These are phyloP conservation scores for Serinus canaria DNA, from an alignment of 2,113 vertebrate genomes.

Conservation along the genomic window DNA sequence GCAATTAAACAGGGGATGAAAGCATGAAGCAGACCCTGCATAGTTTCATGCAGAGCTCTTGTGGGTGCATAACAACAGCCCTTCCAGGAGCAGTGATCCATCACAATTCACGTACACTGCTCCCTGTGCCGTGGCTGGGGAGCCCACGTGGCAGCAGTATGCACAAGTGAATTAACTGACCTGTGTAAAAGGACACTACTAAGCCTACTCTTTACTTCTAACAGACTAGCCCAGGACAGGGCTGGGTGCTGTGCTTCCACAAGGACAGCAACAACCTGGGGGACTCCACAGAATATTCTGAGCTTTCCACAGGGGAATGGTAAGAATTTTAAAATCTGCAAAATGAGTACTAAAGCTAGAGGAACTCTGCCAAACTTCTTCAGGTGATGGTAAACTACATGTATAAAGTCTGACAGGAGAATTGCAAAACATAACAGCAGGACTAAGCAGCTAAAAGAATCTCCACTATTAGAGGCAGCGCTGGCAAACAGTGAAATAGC, in stretches of 20 bases:
- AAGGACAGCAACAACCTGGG: neutral
- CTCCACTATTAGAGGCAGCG: neutral
- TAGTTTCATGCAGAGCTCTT: neutral
- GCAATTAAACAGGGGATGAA: neutral
- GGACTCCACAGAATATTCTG: neutral
- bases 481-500: neutral
- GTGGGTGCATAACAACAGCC: neutral
- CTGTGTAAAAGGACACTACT: neutral
- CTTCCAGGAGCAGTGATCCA: neutral
- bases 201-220: neutral
- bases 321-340: neutral
- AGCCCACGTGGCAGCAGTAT: neutral
- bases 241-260: neutral
- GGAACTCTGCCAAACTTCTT: neutral
- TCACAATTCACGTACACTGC: neutral
- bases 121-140: neutral
- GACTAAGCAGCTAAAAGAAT: neutral
- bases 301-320: neutral
- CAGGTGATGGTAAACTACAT: accelerated
- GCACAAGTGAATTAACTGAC: neutral
- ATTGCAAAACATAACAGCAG: neutral
- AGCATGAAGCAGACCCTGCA: neutral
- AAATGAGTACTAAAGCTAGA: neutral
- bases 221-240: neutral
- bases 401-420: neutral